These are phyloP conservation scores for Drosophila kikkawai DNA, from an alignment of 1,140 invertebrate species.

Conservation along the genomic window DNA sequence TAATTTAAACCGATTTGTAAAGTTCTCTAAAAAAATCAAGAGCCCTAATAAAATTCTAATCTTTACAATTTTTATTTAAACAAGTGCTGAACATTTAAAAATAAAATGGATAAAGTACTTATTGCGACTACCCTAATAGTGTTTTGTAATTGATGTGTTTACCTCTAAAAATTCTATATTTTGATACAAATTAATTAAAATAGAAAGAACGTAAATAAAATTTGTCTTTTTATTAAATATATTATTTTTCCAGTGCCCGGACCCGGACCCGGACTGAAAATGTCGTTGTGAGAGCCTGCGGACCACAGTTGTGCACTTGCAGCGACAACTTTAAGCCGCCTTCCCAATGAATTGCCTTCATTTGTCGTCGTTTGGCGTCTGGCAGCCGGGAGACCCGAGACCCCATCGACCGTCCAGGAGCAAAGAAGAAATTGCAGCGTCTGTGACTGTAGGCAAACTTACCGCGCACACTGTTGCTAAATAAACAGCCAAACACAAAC, in stretches of 20 bases:
- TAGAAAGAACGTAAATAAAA: neutral
- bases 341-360: conserved; percentile 74
- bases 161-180: too few relatives aligned
- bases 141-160: neutral
- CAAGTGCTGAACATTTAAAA: too few relatives aligned
- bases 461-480: conserved; percentile 60
- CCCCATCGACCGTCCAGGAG: neutral
- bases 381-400: conserved; percentile 2
- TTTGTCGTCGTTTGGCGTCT: conserved; percentile 69
- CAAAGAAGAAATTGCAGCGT: conserved; percentile 13
- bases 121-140: too few relatives aligned
- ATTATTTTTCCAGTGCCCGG: conserved; percentile 6
- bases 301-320: conserved; percentile 65
- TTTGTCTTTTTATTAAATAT: neutral
- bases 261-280: neutral
- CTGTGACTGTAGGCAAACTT: conserved; percentile 58
- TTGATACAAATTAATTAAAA: neutral
- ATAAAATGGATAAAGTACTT: too few relatives aligned
- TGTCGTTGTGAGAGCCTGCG: conserved; percentile 9
- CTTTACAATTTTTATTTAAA: too few relatives aligned
- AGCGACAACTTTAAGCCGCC: conserved; percentile 67
- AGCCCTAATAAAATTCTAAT: too few relatives aligned
- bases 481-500: conserved; percentile 62
- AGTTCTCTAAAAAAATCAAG: too few relatives aligned
- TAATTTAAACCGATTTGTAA: too few relatives aligned